Evolutionary conservation across 2,113 vertebrate species (phyloP), one percentile per base, ranked within the genome.

Genomic region (Bos javanicus): DNA sequence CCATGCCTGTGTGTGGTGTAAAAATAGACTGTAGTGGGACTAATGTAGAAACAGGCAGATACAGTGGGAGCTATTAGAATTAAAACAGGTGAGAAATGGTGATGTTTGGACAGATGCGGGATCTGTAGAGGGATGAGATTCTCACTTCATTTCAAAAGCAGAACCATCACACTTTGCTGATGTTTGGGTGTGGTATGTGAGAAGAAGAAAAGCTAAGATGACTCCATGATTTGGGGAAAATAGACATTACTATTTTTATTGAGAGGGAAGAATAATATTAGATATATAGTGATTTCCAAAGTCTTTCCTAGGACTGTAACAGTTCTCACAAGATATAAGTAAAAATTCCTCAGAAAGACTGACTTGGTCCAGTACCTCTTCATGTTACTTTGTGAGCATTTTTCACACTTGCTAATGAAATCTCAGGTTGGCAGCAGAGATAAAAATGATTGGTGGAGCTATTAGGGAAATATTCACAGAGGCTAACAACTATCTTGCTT

Each of bases 401-500:
- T 97, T 93, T 95, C 78, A 95, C 15, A 84, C 23, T 91, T 90
- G 86, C 91, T 97, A 97, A 95, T 97, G 94, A 97, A 97, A 95
- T 57, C 62, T 84, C 56, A 87, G 67, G 76, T 93, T 98, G 96
- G 91, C 89, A 95, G 89, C 80, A 90, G 90, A 97, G 94, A 93
- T 96, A 95, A 92, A 97, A 97, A 97, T 95, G 96, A 98, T 95
- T 95, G 95, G 91, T 96, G 71, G 93, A 89, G 56, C 71, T 95
- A 39, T 98, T 96, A 97, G 91, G 86, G 87, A 93, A 96, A 97
- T 95, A 93, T 36, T 95, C 89, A 82, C 26, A n/a, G 36, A 96
- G 48, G 80, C 96, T 96, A 96, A 93, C 11, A 92, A 80, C 91
- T 88, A 50, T 87, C 87, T 96, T 92, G 83, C 78, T 96, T 96